phyloP scores from a whole-genome alignment of 2,113 vertebrate genomes.

The Notarius lentiginosus region DNA sequence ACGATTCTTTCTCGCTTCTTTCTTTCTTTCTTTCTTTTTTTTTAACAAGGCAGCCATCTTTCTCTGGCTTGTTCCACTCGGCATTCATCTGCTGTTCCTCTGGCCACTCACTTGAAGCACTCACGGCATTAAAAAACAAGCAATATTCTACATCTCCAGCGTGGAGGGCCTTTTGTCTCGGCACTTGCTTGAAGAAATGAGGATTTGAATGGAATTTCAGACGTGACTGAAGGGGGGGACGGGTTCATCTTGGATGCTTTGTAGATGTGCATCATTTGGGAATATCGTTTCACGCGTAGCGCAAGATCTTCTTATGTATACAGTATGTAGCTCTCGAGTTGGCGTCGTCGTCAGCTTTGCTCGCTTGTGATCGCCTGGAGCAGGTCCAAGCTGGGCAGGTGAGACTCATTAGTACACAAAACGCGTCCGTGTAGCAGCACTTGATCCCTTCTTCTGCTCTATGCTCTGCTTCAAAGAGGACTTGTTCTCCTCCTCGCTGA shows the following conservation, averaged over 20 bases:
- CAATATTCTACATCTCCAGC: constrained; percentile 32
- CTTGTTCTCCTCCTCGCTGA: constrained; percentile 7
- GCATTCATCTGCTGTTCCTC: constrained; percentile 44
- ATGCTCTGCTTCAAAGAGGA: constrained; percentile 9
- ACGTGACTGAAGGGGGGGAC: background rate
- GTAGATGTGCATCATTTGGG: background rate
- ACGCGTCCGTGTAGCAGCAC: constrained; percentile 28
- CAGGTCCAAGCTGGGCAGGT: constrained; percentile 45
- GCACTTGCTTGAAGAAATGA: constrained; percentile 4
- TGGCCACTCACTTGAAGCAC: constrained; percentile 43
- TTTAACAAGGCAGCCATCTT: constrained; percentile 33
- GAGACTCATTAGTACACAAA: constrained; percentile 47
- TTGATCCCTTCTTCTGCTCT: constrained; percentile 34
- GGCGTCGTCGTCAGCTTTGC: constrained; percentile 40
- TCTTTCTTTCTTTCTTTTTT: background rate
- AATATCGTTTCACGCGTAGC: background rate
- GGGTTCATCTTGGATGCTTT: background rate
- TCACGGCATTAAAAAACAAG: constrained; percentile 7
- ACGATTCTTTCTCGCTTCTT: background rate
- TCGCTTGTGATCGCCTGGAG: constrained; percentile 49
- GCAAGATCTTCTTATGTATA: background rate
- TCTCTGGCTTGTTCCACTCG: constrained; percentile 32
- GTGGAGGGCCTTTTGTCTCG: constrained; percentile 19
- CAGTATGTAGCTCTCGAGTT: background rate
- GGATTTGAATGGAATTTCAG: constrained; percentile 20